A percentile compares a stretch with the other conserved stretches of the same genome.
Evolutionary conservation across 2,797 vertebrate genomes (phyloP).

Genomic region (Masticophis lateralis): DNA sequence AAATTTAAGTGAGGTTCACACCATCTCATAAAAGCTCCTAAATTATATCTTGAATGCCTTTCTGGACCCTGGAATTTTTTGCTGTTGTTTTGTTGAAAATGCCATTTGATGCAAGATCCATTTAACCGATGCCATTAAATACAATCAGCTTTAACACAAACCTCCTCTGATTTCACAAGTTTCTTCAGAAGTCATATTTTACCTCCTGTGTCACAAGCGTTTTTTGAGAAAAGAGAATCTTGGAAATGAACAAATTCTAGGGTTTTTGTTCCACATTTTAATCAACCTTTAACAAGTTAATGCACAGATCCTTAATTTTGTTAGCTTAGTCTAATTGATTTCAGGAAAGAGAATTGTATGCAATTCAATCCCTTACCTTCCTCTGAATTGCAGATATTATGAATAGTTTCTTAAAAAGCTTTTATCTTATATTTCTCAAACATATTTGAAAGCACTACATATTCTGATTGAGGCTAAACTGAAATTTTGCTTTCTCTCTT

Average conservation of each 20-base stretch:
- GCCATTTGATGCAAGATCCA: background rate
- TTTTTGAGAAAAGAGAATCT: background rate
- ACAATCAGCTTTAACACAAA: background rate
- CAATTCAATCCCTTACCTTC: background rate
- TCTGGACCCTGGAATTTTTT: background rate
- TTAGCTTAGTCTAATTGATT: background rate
- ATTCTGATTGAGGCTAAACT: background rate
- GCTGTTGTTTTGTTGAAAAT: background rate
- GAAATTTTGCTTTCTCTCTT: background rate
- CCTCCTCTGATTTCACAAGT: background rate
- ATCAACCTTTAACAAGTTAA: background rate
- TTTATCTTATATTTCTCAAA: background rate
- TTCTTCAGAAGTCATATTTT: background rate
- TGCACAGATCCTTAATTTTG: background rate
- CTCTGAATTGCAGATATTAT: background rate
- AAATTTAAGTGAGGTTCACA: constrained; percentile 6
- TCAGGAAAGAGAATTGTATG: background rate
- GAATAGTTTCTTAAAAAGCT: background rate
- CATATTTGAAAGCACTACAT: background rate
- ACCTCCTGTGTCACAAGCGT: background rate
- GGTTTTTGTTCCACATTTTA: background rate
- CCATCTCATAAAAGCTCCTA: background rate
- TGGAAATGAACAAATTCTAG: background rate
- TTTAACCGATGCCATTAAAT: background rate
- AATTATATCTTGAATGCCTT: constrained; percentile 6